These are phyloP conservation scores for Pipistrellus pygmaeus DNA, from an alignment of 2,797 vertebrate species.

Conservation along the genomic window DNA sequence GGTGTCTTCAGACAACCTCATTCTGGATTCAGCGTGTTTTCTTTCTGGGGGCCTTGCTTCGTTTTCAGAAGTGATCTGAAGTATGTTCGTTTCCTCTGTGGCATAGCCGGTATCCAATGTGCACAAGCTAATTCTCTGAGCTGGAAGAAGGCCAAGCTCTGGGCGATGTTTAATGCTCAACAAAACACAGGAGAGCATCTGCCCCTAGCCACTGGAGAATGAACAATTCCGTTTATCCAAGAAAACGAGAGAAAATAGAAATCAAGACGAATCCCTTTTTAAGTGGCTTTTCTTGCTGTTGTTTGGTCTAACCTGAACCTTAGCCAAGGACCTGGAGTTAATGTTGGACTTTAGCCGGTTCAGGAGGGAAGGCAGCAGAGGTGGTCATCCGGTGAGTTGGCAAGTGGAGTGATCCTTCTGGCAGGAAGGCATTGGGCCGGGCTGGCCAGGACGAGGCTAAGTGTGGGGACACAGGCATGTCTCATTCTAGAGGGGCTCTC, in stretches of 20 bases:
- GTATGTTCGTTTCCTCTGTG: conserved; percentile 12
- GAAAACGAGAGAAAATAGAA: conserved; percentile 28
- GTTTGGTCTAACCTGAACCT: neutral
- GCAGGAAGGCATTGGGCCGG: neutral
- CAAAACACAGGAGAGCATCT: conserved; percentile 28
- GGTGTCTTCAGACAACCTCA: neutral
- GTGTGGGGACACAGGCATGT: rapidly evolving
- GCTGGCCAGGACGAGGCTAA: neutral
- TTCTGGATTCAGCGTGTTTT: neutral
- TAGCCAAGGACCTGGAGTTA: neutral
- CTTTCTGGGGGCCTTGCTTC: conserved; percentile 38
- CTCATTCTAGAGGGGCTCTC: neutral
- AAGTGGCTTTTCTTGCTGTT: neutral
- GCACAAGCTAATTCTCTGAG: conserved; percentile 31
- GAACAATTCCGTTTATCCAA: neutral
- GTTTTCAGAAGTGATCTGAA: conserved; percentile 27
- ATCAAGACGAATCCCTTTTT: neutral
- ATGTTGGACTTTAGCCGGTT: neutral
- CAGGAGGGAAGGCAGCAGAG: neutral
- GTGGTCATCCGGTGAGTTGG: neutral
- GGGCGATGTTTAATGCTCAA: conserved; percentile 49
- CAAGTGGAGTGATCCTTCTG: neutral
- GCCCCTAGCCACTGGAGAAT: neutral
- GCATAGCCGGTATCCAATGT: neutral
- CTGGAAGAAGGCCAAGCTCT: conserved; percentile 23